Percentiles rank a stretch among this genome's conserved stretches.
Evolutionary conservation across 2,113 vertebrate species (phyloP).

Genomic region (Narcine bancroftii): DNA sequence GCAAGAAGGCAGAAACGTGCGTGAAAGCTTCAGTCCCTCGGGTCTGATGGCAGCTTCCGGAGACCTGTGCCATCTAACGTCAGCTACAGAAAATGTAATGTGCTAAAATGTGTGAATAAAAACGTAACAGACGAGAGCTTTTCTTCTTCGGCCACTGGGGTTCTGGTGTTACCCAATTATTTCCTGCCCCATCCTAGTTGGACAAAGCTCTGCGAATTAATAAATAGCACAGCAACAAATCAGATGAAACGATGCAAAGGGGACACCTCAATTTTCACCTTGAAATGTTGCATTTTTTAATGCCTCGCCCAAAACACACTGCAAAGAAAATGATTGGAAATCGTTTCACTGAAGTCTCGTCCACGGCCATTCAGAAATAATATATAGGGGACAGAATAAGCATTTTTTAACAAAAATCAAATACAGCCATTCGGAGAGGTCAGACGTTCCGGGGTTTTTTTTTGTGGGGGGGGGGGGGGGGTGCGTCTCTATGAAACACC

Average conservation of each 20-base stretch:
- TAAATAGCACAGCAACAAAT: not conserved
- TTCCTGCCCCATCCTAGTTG: not conserved
- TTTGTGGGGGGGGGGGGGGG: too few species aligned
- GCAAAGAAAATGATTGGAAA: not conserved
- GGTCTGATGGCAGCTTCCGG: slow-evolving; percentile 1
- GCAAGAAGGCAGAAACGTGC: slow-evolving; percentile 6
- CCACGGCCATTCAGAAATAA: not conserved
- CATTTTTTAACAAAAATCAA: not conserved
- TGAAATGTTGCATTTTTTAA: not conserved
- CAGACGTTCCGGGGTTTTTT: too few species aligned
- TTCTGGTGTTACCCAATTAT: not conserved
- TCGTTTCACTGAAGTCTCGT: not conserved
- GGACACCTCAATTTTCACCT: not conserved
- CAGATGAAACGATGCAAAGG: not conserved
- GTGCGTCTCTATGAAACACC: not conserved
- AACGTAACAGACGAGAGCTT: slow-evolving; percentile 10
- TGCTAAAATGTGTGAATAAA: slow-evolving; percentile 23
- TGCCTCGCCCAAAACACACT: not conserved
- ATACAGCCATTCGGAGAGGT: too few species aligned
- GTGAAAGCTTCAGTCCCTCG: not conserved
- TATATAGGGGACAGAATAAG: too few species aligned
- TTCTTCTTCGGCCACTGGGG: not conserved
- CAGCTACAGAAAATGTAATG: slow-evolving; percentile 32
- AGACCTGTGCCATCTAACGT: slow-evolving; percentile 33
- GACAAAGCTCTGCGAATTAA: slow-evolving; percentile 20